Conservation (phyloP, 23 tunicate species). For the Halocynthia roretzi region DNA sequence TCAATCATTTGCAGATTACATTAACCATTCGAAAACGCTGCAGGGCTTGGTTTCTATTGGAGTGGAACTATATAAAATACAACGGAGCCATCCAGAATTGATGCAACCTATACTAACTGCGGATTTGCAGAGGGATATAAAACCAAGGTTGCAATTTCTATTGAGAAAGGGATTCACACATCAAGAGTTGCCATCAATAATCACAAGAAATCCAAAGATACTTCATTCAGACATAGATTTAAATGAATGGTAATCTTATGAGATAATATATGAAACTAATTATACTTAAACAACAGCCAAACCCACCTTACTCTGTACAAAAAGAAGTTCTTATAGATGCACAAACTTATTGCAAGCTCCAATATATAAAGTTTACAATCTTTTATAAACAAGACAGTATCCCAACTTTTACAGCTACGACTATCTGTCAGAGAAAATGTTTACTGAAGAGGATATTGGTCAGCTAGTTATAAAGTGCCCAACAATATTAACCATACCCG, state of each 20-base stretch:
- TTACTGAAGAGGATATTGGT: conserved; percentile 38
- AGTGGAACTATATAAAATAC: conserved; percentile 46
- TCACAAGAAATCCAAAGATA: conserved; percentile 49
- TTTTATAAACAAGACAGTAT: no score
- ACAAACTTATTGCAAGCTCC: no score
- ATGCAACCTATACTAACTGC: conserved; percentile 37
- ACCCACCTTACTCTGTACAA: no score
- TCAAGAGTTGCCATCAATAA: conserved; percentile 41
- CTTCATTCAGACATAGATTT: conserved; percentile 40
- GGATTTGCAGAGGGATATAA: conserved; percentile 45
- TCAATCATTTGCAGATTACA: conserved; percentile 33
- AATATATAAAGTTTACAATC: no score
- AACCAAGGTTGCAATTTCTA: conserved; percentile 55
- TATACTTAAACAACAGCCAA: no score
- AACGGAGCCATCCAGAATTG: conserved; percentile 32
- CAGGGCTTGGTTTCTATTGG: conserved; percentile 52
- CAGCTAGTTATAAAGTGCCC: conserved; percentile 39
- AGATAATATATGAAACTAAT: no score
- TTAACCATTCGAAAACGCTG: conserved; percentile 37
- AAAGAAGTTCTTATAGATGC: no score
- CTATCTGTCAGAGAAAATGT: conserved; percentile 55
- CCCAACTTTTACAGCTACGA: conserved; percentile 22
- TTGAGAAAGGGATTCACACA: conserved; percentile 20
- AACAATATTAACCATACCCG: conserved; percentile 26
- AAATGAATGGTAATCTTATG: no score